Conservation (phyloP, 2,113 vertebrate species). For the Hipposideros armiger region DNA sequence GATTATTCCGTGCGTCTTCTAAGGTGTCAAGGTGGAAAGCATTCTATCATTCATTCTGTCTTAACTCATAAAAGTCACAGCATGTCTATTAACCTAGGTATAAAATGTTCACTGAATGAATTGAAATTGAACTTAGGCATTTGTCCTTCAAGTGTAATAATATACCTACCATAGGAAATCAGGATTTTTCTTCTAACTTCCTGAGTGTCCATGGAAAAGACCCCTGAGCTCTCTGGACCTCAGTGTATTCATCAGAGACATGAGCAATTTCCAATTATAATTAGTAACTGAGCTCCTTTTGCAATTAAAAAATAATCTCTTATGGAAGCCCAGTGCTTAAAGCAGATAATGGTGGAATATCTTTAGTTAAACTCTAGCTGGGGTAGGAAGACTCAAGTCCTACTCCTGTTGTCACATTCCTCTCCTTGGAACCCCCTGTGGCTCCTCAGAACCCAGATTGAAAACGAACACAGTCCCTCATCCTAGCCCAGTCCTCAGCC, state of each 20-base stretch:
- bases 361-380: neutral
- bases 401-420: neutral
- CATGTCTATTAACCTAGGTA: conserved; percentile 34
- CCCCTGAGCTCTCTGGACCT: neutral
- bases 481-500: rapidly evolving
- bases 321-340: neutral
- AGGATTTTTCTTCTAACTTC: neutral
- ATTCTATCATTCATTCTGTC: neutral
- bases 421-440: neutral
- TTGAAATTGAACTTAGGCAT: neutral
- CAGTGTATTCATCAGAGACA: conserved; percentile 18
- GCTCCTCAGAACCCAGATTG: neutral
- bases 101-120: conserved; percentile 24
- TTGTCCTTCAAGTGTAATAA: conserved; percentile 3
- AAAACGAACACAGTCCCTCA: too few species aligned
- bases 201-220: neutral
- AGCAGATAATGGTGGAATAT: neutral
- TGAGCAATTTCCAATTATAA: neutral
- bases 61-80: conserved; percentile 39
- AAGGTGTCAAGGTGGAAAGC: conserved; percentile 33
- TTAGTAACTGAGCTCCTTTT: neutral
- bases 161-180: neutral
- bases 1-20: neutral
- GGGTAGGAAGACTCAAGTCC: neutral
- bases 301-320: neutral